phyloP scores from a whole-genome alignment of 2,888 invertebrate species.

The Physocephala rufipes region DNA sequence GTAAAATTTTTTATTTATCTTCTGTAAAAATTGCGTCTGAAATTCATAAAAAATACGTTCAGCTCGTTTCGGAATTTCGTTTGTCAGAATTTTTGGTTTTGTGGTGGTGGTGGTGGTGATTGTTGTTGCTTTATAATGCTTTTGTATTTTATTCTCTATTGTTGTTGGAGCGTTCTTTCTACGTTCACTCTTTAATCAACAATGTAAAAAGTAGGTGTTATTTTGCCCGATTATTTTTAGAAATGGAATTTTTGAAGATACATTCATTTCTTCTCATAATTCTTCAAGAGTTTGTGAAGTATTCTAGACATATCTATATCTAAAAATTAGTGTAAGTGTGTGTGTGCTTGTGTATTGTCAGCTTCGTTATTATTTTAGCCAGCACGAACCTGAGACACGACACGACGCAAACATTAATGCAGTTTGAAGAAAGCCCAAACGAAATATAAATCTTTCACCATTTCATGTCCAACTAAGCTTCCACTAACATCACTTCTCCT shows the following conservation, averaged over 20 bases:
- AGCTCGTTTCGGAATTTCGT: background rate
- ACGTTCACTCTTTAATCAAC: background rate
- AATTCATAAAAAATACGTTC: conserved; percentile 13
- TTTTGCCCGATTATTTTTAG: conserved; percentile 45
- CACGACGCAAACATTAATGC: no score
- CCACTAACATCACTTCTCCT: no score
- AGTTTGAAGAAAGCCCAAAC: no score
- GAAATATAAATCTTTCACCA: no score
- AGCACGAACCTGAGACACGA: no score
- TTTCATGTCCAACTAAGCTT: no score
- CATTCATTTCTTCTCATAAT: conserved; percentile 32
- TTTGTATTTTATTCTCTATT: no score
- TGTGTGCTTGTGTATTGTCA: background rate
- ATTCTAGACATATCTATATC: background rate
- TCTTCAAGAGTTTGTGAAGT: background rate
- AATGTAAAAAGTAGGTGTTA: conserved; percentile 43
- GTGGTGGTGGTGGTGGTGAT: no score
- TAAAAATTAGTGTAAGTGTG: no score
- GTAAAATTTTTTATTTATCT: conserved; percentile 9
- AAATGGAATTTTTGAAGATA: conserved; percentile 41
- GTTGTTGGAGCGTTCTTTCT: conserved; percentile 1
- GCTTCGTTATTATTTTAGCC: background rate
- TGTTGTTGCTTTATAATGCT: no score
- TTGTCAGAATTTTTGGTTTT: no score
- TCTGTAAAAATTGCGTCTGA: background rate